Conservation (phyloP, 2,113 vertebrate genomes). For the Piliocolobus tephrosceles region DNA sequence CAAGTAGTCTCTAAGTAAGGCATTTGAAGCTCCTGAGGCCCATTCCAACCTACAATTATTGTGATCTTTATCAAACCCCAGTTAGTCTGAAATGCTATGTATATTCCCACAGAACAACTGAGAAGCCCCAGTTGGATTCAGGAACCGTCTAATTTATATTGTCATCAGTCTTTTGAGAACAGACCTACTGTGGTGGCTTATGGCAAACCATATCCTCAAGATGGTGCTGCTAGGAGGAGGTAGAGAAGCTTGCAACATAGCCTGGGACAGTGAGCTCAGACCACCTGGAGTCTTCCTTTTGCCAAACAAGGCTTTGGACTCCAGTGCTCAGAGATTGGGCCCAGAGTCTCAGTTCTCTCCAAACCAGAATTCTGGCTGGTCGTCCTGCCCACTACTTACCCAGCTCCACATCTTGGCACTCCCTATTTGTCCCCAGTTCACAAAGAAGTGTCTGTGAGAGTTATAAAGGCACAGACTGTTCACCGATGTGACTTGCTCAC, state of each 20-base stretch:
- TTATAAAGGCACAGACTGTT: background rate
- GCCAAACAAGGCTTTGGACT: background rate
- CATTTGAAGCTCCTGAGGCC: background rate
- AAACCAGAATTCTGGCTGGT: constrained; percentile 10
- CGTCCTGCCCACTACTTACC: background rate
- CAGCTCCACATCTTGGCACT: background rate
- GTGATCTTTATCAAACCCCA: background rate
- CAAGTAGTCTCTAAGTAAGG: background rate
- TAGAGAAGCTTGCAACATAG: background rate
- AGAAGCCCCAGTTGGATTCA: background rate
- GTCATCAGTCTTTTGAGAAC: background rate
- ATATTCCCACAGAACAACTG: background rate
- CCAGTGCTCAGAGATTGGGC: background rate
- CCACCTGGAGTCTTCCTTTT: background rate
- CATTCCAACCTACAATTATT: background rate
- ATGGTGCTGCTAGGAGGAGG: background rate
- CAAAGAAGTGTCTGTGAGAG: constrained; percentile 1
- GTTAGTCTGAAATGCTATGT: background rate
- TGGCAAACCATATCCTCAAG: background rate
- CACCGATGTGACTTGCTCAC: background rate
- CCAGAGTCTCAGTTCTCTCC: constrained; percentile 5
- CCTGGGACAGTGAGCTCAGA: background rate
- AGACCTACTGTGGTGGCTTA: background rate
- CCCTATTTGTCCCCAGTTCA: background rate
- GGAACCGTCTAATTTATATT: background rate